Evolutionary conservation across 2,888 invertebrate species (phyloP).

Genomic region (Prosapia bicincta): DNA sequence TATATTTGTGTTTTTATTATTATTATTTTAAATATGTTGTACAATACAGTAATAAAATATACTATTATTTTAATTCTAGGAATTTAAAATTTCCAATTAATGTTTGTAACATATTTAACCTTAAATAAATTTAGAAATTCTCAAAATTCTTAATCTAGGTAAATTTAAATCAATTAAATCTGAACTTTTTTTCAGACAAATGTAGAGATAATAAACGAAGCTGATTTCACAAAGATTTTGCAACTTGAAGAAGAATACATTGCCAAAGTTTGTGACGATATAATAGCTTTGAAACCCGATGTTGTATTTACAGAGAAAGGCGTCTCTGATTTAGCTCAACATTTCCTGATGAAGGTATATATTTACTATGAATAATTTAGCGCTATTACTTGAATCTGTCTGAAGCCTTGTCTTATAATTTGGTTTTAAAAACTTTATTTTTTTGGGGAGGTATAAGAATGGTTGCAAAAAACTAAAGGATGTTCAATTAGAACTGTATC

Average conservation of each 20-base stretch:
- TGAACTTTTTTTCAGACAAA: conserved; percentile 78
- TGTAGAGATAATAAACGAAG: conserved; percentile 91
- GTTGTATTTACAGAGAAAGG: conserved; percentile 98
- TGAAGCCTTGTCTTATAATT: background rate
- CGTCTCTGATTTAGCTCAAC: conserved; percentile 89
- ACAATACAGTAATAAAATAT: too few species aligned
- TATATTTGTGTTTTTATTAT: too few species aligned
- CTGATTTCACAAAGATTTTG: conserved; percentile 92
- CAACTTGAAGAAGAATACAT: conserved; percentile 96
- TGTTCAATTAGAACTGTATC: too few species aligned
- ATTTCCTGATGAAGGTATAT: conserved; percentile 68
- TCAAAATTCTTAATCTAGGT: too few species aligned
- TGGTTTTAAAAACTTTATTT: background rate
- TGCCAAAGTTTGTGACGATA: conserved; percentile 82
- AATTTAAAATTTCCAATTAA: too few species aligned
- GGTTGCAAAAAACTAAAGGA: background rate
- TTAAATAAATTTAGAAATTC: too few species aligned
- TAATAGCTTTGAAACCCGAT: conserved; percentile 93
- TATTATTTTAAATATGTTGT: too few species aligned
- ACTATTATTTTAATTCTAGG: too few species aligned
- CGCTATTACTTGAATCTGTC: background rate
- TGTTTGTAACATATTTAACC: too few species aligned
- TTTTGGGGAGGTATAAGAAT: background rate
- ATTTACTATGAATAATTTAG: too few species aligned
- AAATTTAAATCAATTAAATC: too few species aligned